Base-by-base conservation (phyloP, 2,888 invertebrate genomes). In the Agonopterix arenella region DNA sequence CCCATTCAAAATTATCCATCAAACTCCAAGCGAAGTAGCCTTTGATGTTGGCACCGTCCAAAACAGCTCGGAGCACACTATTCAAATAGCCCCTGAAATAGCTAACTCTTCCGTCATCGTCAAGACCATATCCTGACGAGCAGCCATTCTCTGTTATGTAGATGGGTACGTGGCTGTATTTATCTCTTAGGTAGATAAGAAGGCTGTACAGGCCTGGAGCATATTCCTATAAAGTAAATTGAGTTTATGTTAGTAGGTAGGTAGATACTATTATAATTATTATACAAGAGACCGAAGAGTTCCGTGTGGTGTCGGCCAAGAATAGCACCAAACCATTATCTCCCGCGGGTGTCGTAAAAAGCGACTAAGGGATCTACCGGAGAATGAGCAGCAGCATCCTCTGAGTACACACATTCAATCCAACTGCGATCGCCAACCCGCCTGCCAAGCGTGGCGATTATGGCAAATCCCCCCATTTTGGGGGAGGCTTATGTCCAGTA, bases 1-100 rank as follows among this genome's bases (percentile, higher is more conserved):
- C 57, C 91, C 91, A 92, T 70, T 92, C 91, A 57, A 92, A 91
- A 61, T 90, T 91, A 59, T 93, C 93, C 72, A 92, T 77, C 1
- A 92, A 71, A 45, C 90, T 90, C 91, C 92, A 91, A 11, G 82
- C 82, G 2, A 86, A 83, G 66, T 91, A 92, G 0, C 89, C 90
- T 44, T 59, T 64, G 2, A 88, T 70, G 50, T 85, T 70, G 42
- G 76, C 80, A 0, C 76, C 76, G 11, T 84, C 79, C 28, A 72
- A 66, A 0, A 84, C 63, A 2, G 89, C 85, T 11, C 76, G 64
- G 36, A 80, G 48, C 44, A 84, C 53, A 41, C 78, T 75, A n/a
- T 60, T 59, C 37, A 89, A 57, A 55, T 89, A 82, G 7, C 61
- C 61, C 58, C 76, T 66, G 9, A 70, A 56, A 58, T 77, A 84